Percentiles rank a stretch among this genome's conserved stretches.
Evolutionary conservation across 2,797 vertebrate species (phyloP).

Genomic region (Liasis olivaceus): DNA sequence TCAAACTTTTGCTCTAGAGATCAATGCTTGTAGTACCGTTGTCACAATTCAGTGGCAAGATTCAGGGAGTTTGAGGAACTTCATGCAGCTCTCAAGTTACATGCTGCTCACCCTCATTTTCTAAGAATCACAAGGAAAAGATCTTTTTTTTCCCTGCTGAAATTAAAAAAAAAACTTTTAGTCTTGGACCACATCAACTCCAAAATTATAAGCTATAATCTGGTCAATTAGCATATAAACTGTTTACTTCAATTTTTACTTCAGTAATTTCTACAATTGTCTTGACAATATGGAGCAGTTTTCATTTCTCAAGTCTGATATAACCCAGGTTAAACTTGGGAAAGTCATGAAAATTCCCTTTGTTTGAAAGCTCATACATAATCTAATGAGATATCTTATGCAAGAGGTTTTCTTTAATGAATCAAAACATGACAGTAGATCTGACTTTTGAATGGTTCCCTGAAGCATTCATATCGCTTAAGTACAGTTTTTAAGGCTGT

Average conservation of each 20-base stretch:
- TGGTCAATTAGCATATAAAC: background rate
- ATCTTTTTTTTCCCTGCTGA: background rate
- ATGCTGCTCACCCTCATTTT: background rate
- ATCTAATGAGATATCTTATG: background rate
- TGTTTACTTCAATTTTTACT: background rate
- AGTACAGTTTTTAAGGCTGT: constrained; percentile 1
- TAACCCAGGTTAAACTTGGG: background rate
- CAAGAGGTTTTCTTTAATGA: background rate
- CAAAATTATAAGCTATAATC: background rate
- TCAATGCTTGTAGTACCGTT: background rate
- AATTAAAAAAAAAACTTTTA: background rate
- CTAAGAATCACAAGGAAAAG: background rate
- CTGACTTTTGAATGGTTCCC: background rate
- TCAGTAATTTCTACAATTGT: background rate
- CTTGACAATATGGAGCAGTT: background rate
- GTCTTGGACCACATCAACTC: background rate
- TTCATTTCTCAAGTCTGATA: background rate
- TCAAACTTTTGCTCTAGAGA: background rate
- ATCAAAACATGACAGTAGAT: constrained; percentile 5
- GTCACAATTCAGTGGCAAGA: background rate
- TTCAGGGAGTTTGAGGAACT: background rate
- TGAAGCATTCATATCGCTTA: background rate
- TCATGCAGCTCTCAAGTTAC: background rate
- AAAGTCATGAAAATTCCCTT: background rate
- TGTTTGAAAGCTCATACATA: background rate